Evolutionary conservation across 2,888 invertebrate species (phyloP), one percentile per base, ranked within the genome.

Genomic region (Euclidia mi): DNA sequence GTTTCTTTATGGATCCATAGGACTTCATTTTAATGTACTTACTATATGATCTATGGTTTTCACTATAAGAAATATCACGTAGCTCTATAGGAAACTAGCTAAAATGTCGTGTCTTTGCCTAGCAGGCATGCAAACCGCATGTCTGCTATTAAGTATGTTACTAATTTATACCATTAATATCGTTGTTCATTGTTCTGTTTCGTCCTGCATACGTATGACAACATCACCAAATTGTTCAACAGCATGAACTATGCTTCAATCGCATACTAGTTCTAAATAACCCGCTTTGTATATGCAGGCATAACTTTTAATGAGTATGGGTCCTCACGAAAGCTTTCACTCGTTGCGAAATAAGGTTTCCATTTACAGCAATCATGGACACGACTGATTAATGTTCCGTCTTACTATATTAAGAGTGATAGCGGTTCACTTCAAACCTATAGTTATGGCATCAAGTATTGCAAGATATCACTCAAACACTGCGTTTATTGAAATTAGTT

Each of bases 351-450:
- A 73, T 65, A 61, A 69, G 41, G 53, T 73, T 69, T 59, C 51
- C 73, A 65, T 71, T 56, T 60, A 59, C 49, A 53, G 41, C 61
- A 44, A 57, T 57, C 53, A 66, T 49, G 53, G 37, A 42, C 51
- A 56, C 55, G 58, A 66, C 57, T 71, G 74, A 71, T 71, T 70
- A 70, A 71, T 71, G 66, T 57, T 62, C 15, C 3, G 35, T 32
- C 45, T 49, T 62, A 57, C 59, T 57, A 69, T 59, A 71, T 71
- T 59, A 69, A 59, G 74, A 73, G 52, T 59, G 59, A 73, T 59
- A 59, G 49, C 59, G 52, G 58, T 56, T 20, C 56, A 37, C 6
- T 37, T 45, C 44, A 45, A 52, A 43, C 35, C 44, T 49, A 43
- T 56, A 61, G 37, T 56, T 25, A 44, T 49, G 56, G 56, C 58